Conservation (phyloP, 2,888 invertebrate species). For the Eurois occulta region DNA sequence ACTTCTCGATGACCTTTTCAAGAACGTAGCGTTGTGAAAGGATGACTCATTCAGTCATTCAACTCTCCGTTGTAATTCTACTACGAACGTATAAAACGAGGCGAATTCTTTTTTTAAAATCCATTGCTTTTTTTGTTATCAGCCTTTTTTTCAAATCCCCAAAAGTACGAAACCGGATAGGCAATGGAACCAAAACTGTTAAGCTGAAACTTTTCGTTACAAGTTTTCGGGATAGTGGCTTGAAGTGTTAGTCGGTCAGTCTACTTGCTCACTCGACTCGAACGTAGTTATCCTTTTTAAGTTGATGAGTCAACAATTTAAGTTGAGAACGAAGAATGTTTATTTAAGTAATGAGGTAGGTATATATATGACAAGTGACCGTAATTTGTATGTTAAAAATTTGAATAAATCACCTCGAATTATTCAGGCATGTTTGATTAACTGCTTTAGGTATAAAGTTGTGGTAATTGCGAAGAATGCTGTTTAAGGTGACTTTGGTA, state of each 20-base stretch:
- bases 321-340: constrained; percentile 68
- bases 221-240: constrained; percentile 31
- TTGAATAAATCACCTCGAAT: constrained; percentile 46
- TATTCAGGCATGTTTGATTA: constrained; percentile 41
- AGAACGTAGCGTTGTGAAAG: constrained; percentile 82
- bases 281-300: constrained; percentile 82
- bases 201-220: background rate
- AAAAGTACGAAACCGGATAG: constrained; percentile 1
- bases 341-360: constrained; percentile 71
- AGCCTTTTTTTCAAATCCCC: constrained; percentile 1
- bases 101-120: constrained; percentile 40
- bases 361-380: constrained; percentile 65
- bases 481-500: constrained; percentile 7
- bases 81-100: constrained; percentile 43
- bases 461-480: constrained; percentile 30
- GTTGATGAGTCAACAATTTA: constrained; percentile 78
- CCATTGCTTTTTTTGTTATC: constrained; percentile 70
- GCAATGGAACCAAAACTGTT: constrained; percentile 46
- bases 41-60: constrained; percentile 86
- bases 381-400: constrained; percentile 51
- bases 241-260: constrained; percentile 80
- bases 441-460: constrained; percentile 22
- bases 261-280: constrained; percentile 74
- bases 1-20: constrained; percentile 82
- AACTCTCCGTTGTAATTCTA: constrained; percentile 71